Evolutionary conservation across 2,113 vertebrate species (phyloP).

Genomic region (Mugil cephalus): DNA sequence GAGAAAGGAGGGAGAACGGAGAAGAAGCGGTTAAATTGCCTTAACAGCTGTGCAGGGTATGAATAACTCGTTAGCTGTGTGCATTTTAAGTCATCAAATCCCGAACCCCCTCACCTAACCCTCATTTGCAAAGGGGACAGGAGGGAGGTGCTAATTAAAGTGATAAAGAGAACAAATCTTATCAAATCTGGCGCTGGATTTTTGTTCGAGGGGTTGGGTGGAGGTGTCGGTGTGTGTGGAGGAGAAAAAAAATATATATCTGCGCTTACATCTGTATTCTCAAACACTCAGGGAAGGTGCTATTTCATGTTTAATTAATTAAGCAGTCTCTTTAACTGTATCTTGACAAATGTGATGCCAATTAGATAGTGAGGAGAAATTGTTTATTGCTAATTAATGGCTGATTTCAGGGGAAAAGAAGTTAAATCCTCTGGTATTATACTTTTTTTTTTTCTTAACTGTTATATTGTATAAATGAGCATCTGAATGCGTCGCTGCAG

Average conservation of each 20-base stretch:
- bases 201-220: slow-evolving; percentile 55
- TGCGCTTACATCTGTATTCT: slow-evolving; percentile 83
- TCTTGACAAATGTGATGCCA: slow-evolving; percentile 82
- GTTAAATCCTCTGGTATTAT: slow-evolving; percentile 56
- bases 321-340: slow-evolving; percentile 82
- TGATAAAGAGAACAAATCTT: slow-evolving; percentile 88
- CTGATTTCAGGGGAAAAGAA: slow-evolving; percentile 73
- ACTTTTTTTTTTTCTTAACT: slow-evolving; percentile 30
- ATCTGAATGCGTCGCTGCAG: neutral
- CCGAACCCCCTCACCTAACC: slow-evolving; percentile 82
- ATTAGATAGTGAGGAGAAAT: slow-evolving; percentile 81
- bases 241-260: slow-evolving; percentile 29
- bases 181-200: slow-evolving; percentile 73
- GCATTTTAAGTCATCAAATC: slow-evolving; percentile 85
- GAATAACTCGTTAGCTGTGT: slow-evolving; percentile 85
- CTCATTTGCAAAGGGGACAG: slow-evolving; percentile 85
- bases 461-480: slow-evolving; percentile 51
- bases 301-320: slow-evolving; percentile 88
- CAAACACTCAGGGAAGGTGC: slow-evolving; percentile 82
- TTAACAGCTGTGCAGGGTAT: slow-evolving; percentile 84
- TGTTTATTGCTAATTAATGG: slow-evolving; percentile 83
- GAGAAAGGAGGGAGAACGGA: slow-evolving; percentile 41
- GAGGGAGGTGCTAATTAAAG: slow-evolving; percentile 87
- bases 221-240: slow-evolving; percentile 49
- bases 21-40: slow-evolving; percentile 80